Percentiles rank a stretch among this genome's conserved stretches.
phyloP scores from a whole-genome alignment of 2,888 invertebrate species.

The Yponomeuta evonymella region DNA sequence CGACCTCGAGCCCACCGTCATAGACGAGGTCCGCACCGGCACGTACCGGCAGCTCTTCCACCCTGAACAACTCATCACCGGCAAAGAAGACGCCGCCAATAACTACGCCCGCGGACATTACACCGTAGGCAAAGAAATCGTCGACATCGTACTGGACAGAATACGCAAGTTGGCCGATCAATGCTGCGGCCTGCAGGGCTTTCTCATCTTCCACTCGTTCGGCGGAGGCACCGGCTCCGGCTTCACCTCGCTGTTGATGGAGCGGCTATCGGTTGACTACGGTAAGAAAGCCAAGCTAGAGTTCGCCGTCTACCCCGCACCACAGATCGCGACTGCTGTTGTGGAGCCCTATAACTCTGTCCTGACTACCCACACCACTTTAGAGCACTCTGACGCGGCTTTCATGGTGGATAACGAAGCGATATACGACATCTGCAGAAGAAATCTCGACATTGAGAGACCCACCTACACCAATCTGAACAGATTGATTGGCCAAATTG shows the following conservation, averaged over 20 bases:
- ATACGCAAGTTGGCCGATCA: slow-evolving; percentile 85
- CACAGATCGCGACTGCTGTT: slow-evolving; percentile 84
- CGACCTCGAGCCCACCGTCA: slow-evolving; percentile 92
- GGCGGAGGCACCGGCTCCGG: slow-evolving; percentile 81
- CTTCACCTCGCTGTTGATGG: slow-evolving; percentile 91
- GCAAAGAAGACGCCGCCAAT: slow-evolving; percentile 88
- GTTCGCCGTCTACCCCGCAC: slow-evolving; percentile 92
- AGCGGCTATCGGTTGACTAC: slow-evolving; percentile 89
- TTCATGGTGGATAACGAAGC: neutral
- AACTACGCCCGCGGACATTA: slow-evolving; percentile 81
- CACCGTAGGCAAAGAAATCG: slow-evolving; percentile 90
- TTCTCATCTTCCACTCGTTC: slow-evolving; percentile 82
- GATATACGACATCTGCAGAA: neutral
- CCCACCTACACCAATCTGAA: neutral
- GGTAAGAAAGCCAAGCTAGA: slow-evolving; percentile 78
- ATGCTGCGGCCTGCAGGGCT: slow-evolving; percentile 88
- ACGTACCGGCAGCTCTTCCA: slow-evolving; percentile 80
- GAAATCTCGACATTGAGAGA: neutral
- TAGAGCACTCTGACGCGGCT: neutral
- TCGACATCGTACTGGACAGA: slow-evolving; percentile 85
- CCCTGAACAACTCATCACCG: neutral
- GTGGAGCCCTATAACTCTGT: slow-evolving; percentile 95
- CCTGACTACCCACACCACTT: slow-evolving; percentile 81
- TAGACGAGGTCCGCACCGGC: slow-evolving; percentile 88
- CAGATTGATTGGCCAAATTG: neutral